Percentiles rank a stretch among this genome's conserved stretches.
Conservation (phyloP, 2,888 invertebrate genomes). For the Hyppa rectilinea region DNA sequence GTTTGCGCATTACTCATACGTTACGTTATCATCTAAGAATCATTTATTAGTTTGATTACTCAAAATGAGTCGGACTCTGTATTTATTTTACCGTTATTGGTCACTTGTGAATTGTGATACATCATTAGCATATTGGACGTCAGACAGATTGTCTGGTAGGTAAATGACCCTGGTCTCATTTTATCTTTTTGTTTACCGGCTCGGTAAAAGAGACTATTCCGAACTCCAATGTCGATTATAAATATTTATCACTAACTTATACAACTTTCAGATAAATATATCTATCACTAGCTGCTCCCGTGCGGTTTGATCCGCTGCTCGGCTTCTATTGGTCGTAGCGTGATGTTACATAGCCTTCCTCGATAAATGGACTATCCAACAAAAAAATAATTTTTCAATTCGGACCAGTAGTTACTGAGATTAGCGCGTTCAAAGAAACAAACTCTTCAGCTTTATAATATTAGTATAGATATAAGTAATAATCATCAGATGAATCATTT, state of each 20-base stretch:
- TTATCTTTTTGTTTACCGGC: neutral
- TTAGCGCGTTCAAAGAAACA: too few relatives aligned
- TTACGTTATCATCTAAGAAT: slow-evolving; percentile 22
- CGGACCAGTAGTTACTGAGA: too few relatives aligned
- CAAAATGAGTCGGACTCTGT: slow-evolving; percentile 11
- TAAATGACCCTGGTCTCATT: slow-evolving; percentile 25
- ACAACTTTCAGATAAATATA: neutral
- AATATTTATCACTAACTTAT: neutral
- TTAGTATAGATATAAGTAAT: too few relatives aligned
- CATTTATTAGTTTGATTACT: slow-evolving; percentile 37
- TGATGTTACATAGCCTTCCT: too few relatives aligned
- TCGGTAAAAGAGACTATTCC: neutral
- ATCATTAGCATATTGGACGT: slow-evolving; percentile 16
- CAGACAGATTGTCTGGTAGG: slow-evolving; percentile 52
- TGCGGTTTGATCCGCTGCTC: too few relatives aligned
- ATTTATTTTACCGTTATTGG: slow-evolving; percentile 21
- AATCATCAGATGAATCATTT: slow-evolving; percentile 4
- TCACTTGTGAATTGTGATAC: slow-evolving; percentile 20
- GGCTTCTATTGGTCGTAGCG: too few relatives aligned
- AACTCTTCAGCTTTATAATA: too few relatives aligned
- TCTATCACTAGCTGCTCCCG: too few relatives aligned
- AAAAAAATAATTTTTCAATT: too few relatives aligned
- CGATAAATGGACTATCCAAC: too few relatives aligned
- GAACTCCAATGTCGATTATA: slow-evolving; percentile 9
- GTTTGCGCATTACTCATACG: slow-evolving; percentile 25